These are phyloP conservation scores for Drosophila engyochracea DNA, from an alignment of 2,888 invertebrate species.

Conservation along the genomic window DNA sequence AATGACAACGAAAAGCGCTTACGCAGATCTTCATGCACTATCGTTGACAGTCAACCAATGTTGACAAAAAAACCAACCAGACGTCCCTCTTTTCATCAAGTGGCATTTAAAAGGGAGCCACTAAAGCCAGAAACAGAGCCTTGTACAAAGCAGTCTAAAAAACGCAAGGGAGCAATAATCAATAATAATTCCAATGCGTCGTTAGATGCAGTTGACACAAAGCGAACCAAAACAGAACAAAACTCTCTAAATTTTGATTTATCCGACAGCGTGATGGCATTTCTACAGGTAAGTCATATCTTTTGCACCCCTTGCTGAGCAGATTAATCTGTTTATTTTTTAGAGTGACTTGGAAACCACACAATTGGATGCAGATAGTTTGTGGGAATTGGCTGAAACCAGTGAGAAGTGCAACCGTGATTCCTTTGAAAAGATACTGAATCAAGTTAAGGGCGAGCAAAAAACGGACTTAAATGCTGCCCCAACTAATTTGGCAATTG, in stretches of 20 bases:
- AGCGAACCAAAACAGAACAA: slow-evolving; percentile 22
- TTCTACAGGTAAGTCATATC: slow-evolving; percentile 43
- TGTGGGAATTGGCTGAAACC: slow-evolving; percentile 26
- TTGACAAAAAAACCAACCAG: not conserved
- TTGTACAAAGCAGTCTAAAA: not conserved
- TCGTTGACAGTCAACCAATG: not conserved
- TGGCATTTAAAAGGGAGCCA: not conserved
- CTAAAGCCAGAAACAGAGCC: not conserved
- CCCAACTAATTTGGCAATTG: not conserved
- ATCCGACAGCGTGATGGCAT: slow-evolving; percentile 42
- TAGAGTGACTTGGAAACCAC: slow-evolving; percentile 38
- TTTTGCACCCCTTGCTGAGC: not conserved
- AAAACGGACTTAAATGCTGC: not conserved
- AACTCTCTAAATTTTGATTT: slow-evolving; percentile 27
- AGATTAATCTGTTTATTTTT: slow-evolving; percentile 5
- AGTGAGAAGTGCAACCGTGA: not conserved
- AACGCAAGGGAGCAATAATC: not conserved
- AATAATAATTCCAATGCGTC: not conserved
- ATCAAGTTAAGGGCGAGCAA: slow-evolving; percentile 28
- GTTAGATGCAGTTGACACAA: not conserved
- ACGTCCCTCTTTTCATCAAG: slow-evolving; percentile 14
- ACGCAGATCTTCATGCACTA: not conserved
- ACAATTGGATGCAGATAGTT: slow-evolving; percentile 31
- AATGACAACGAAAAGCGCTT: not conserved
- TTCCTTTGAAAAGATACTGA: slow-evolving; percentile 24